A percentile compares a stretch with the other conserved stretches of the same genome.
These are phyloP conservation scores for Phyto melanocephala DNA, from an alignment of 2,888 invertebrate genomes.

Conservation along the genomic window DNA sequence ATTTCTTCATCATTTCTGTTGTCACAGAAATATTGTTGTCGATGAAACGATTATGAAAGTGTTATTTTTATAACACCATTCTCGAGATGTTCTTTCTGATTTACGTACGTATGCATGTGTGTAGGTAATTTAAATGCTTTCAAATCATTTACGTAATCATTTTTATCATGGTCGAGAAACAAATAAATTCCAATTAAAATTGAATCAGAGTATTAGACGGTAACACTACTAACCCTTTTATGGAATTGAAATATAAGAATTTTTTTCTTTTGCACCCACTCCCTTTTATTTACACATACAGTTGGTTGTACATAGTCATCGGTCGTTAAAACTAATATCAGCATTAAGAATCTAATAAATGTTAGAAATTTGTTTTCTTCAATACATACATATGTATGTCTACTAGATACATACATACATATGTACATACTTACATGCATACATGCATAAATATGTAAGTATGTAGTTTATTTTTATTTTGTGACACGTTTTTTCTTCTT, in stretches of 20 bases:
- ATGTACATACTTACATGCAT: too few relatives aligned
- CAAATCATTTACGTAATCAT: neutral
- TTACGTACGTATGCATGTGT: too few relatives aligned
- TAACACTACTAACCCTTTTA: conserved; percentile 41
- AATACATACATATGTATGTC: too few relatives aligned
- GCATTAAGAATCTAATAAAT: conserved; percentile 19
- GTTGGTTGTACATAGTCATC: neutral
- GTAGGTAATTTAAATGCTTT: neutral
- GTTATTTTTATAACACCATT: too few relatives aligned
- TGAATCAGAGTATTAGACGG: conserved; percentile 36
- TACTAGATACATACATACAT: too few relatives aligned
- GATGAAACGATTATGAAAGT: too few relatives aligned
- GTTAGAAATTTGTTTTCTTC: conserved; percentile 22
- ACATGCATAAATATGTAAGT: too few relatives aligned
- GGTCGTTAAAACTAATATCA: neutral
- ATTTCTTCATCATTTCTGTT: too few relatives aligned
- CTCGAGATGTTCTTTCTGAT: too few relatives aligned
- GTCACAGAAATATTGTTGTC: too few relatives aligned
- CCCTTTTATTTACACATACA: neutral
- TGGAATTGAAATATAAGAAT: neutral
- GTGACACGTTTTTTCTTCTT: neutral
- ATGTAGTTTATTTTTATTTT: too few relatives aligned
- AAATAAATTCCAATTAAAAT: conserved; percentile 25
- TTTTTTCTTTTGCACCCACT: conserved; percentile 4
- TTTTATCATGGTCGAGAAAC: neutral